Base-by-base conservation (phyloP, 2,113 vertebrate species). In the Zosterops borbonicus region DNA sequence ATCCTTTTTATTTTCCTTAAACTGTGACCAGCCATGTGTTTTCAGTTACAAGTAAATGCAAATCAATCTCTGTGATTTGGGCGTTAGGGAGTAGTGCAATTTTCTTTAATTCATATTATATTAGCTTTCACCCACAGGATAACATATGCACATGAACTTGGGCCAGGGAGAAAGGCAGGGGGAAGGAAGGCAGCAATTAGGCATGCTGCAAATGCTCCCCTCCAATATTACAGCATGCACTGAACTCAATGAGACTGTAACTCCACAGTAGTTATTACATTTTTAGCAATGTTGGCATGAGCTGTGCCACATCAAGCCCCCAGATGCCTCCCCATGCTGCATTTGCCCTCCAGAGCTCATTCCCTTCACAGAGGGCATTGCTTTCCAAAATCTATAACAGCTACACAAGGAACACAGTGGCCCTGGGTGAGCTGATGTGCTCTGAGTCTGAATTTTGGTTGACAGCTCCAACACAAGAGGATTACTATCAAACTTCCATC, bases 41-140 rank as follows among this genome's bases (percentile, higher is more conserved):
- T 97, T 95, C 84, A 82, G 91, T 97, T 97, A 96, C 90, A 94
- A 97, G 95, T 39, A 90, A 94, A 96, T 92, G 94, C 92, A 96
- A 97, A 97, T 97, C 92, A 88, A 79, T 83, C 91, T 46, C 64
- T 69, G 65, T 84, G 88, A 94, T 92, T 74, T 78, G 46, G 68
- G 80, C 5, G 1, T 67, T 82, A 50, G 62, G 64, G 88, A 90
- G 56, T 73, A 19, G 0, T 35, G 52, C 68, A 79, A 52, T 94
- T 95, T 92, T 95, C 62, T 89, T 88, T 83, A 78, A 87, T 81
- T 79, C 67, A 7, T 71, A 65, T 83, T 89, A 67, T 90, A 94
- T 93, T 91, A 77, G 53, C 62, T 88, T 80, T 95, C 73, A 82
- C n/a, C 64, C 92, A 75, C 79, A 87, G 63, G 76, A 95, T n/a